A percentile compares a stretch with the other conserved stretches of the same genome.
These are phyloP conservation scores for Tenthredo livida DNA, from an alignment of 2,888 invertebrate genomes.

Conservation along the genomic window DNA sequence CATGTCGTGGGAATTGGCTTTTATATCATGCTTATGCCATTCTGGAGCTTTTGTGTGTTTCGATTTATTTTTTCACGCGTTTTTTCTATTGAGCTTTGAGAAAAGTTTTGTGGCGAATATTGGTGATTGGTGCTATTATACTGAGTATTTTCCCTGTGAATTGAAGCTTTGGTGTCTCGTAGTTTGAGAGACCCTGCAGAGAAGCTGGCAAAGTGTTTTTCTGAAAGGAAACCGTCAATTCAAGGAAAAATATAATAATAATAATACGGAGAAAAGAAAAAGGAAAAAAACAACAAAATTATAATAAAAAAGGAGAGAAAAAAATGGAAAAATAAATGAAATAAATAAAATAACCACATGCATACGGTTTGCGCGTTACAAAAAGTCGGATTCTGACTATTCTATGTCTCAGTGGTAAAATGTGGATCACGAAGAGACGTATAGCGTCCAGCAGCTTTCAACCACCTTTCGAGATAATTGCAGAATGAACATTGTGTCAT, in stretches of 20 bases:
- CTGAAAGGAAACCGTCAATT: slow-evolving; percentile 36
- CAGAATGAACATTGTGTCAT: no score
- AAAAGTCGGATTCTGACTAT: background rate
- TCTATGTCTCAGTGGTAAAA: background rate
- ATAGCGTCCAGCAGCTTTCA: no score
- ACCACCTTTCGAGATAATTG: no score
- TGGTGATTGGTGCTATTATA: background rate
- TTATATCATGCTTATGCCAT: no score
- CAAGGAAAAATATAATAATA: slow-evolving; percentile 36
- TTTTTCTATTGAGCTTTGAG: background rate
- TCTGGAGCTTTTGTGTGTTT: background rate
- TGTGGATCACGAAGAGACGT: background rate
- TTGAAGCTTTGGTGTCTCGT: background rate
- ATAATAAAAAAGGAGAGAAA: background rate
- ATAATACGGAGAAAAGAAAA: background rate
- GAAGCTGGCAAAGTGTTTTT: slow-evolving; percentile 40
- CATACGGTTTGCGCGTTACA: background rate
- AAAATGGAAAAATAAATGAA: background rate
- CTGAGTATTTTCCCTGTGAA: background rate
- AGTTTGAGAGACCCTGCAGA: slow-evolving; percentile 41
- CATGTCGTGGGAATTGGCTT: background rate
- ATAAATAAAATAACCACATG: background rate
- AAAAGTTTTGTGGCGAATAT: background rate
- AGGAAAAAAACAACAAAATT: background rate
- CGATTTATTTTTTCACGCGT: background rate